Conservation (phyloP, 2,888 invertebrate genomes). For the Acronicta psi region DNA sequence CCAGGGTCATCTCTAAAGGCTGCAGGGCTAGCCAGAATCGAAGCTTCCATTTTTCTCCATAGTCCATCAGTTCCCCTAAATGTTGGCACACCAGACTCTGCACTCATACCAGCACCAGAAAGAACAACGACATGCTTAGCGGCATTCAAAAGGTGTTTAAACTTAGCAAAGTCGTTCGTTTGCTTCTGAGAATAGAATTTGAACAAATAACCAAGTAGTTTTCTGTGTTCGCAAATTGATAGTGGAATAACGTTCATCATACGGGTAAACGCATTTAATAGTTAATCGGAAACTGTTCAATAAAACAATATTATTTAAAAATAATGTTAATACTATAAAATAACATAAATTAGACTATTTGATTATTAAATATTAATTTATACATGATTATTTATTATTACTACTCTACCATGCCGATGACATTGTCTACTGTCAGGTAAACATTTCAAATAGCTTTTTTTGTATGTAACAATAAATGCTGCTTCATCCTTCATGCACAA, state of each 20-base stretch:
- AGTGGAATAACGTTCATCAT: slow-evolving; percentile 15
- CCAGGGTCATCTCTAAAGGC: slow-evolving; percentile 93
- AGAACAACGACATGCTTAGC: slow-evolving; percentile 91
- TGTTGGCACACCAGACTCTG: slow-evolving; percentile 96
- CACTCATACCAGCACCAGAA: slow-evolving; percentile 94
- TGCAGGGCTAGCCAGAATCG: slow-evolving; percentile 91
- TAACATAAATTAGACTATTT: too few species aligned
- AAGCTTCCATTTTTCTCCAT: slow-evolving; percentile 93
- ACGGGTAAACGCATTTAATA: not conserved
- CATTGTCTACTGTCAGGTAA: not conserved
- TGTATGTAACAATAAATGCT: too few species aligned
- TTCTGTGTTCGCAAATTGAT: slow-evolving; percentile 11
- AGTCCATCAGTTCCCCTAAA: slow-evolving; percentile 95
- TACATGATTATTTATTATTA: slow-evolving; percentile 1
- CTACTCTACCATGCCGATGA: not conserved
- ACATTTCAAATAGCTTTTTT: not conserved
- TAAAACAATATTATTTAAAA: not conserved
- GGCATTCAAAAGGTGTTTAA: slow-evolving; percentile 88
- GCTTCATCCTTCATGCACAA: too few species aligned
- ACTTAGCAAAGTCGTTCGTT: slow-evolving; percentile 82
- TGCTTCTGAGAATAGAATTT: slow-evolving; percentile 20
- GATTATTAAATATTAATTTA: not conserved
- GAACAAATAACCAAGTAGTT: slow-evolving; percentile 2
- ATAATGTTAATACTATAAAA: too few species aligned
- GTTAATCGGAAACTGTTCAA: not conserved